Conservation (phyloP, 2,113 vertebrate genomes). For the Recurvirostra avosetta region DNA sequence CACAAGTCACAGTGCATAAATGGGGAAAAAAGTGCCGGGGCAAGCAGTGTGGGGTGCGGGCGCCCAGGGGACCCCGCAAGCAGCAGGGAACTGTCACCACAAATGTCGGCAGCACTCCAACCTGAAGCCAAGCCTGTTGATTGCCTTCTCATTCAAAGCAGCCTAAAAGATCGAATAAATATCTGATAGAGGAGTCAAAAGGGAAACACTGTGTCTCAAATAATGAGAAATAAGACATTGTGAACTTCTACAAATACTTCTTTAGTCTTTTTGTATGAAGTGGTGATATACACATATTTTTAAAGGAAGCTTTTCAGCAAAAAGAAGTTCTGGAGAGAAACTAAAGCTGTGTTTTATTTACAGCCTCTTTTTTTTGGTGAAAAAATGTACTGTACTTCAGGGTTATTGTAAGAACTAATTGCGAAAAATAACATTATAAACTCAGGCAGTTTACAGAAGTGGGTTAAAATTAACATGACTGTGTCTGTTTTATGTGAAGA, state of each 20-base stretch:
- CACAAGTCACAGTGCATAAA: background rate
- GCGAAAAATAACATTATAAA: background rate
- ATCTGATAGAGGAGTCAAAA: background rate
- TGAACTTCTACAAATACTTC: background rate
- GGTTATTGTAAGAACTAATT: background rate
- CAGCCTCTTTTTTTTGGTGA: background rate
- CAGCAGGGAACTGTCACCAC: background rate
- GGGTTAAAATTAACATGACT: background rate
- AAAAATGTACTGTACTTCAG: background rate
- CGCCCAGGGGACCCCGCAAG: rapidly evolving
- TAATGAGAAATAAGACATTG: background rate
- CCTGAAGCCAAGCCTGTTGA: background rate
- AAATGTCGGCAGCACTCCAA: background rate
- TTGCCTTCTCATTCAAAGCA: background rate
- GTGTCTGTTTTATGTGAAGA: background rate
- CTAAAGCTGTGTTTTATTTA: background rate
- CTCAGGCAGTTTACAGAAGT: background rate
- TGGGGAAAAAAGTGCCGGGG: background rate
- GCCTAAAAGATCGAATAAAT: background rate
- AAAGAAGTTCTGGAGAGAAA: background rate
- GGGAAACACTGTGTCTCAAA: background rate
- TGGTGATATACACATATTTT: background rate
- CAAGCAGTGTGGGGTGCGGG: background rate
- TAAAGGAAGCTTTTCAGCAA: background rate
- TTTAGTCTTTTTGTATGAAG: background rate